Conservation (phyloP, 2,113 vertebrate species). For the Thermophis baileyi region DNA sequence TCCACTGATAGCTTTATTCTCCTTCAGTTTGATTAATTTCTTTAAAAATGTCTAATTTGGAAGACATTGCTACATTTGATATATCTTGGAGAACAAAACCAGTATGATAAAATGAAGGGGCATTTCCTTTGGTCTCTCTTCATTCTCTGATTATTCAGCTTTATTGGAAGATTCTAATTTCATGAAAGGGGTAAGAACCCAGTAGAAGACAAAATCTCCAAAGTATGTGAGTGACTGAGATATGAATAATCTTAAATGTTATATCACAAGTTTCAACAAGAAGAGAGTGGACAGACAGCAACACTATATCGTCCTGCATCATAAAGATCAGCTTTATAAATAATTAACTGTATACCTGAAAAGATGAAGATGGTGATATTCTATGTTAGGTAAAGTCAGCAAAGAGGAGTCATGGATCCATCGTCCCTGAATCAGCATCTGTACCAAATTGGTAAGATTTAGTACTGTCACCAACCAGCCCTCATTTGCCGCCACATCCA, state of each 20-base stretch:
- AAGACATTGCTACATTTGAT: background rate
- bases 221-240: background rate
- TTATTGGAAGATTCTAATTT: background rate
- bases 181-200: background rate
- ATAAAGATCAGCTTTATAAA: constrained; percentile 25
- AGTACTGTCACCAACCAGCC: constrained; percentile 90
- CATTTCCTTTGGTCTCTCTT: background rate
- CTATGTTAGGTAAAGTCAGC: constrained; percentile 85
- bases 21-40: background rate
- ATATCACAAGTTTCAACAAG: background rate
- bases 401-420: constrained; percentile 91
- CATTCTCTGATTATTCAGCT: background rate
- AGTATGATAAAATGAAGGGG: background rate
- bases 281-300: constrained; percentile 38
- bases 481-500: constrained; percentile 90
- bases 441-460: constrained; percentile 86
- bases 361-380: constrained; percentile 83
- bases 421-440: constrained; percentile 93
- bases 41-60: background rate
- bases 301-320: background rate
- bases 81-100: background rate
- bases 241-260: background rate
- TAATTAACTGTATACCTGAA: constrained; percentile 78
- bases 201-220: constrained; percentile 17
- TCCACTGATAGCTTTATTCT: background rate